phyloP scores from a whole-genome alignment of 2,888 invertebrate species.

The Pseudococcus longispinus region DNA sequence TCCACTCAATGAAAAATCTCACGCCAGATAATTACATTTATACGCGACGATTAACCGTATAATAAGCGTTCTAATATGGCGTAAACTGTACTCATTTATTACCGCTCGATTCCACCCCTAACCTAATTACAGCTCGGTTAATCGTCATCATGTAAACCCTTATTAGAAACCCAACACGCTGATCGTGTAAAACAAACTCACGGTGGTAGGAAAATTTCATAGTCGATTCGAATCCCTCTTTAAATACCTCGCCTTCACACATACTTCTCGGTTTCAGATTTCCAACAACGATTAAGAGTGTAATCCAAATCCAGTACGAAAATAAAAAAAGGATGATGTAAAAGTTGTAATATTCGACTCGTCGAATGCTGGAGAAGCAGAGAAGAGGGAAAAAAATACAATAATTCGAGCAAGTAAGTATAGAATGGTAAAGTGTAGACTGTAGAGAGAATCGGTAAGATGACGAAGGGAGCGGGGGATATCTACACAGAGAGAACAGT shows the following conservation, averaged over 20 bases:
- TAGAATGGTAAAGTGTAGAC: background rate
- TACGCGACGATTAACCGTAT: background rate
- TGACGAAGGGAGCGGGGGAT: background rate
- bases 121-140: conserved; percentile 3
- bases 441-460: background rate
- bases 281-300: background rate
- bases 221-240: background rate
- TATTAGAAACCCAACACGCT: background rate
- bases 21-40: background rate
- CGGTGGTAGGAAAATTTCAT: background rate
- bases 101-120: background rate
- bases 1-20: background rate
- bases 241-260: background rate
- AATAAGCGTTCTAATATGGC: conserved; percentile 12
- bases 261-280: conserved; percentile 10
- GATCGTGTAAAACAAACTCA: conserved; percentile 12
- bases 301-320: background rate
- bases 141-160: background rate
- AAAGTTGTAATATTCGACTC: background rate
- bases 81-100: conserved; percentile 20
- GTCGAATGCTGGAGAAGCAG: background rate
- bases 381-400: background rate
- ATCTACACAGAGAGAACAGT: background rate
- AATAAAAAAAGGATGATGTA: background rate
- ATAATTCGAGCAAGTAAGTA: background rate